A percentile compares a stretch with the other conserved stretches of the same genome.
These are phyloP conservation scores for Colossoma macropomum DNA, from an alignment of 2,113 vertebrate genomes.

Conservation along the genomic window DNA sequence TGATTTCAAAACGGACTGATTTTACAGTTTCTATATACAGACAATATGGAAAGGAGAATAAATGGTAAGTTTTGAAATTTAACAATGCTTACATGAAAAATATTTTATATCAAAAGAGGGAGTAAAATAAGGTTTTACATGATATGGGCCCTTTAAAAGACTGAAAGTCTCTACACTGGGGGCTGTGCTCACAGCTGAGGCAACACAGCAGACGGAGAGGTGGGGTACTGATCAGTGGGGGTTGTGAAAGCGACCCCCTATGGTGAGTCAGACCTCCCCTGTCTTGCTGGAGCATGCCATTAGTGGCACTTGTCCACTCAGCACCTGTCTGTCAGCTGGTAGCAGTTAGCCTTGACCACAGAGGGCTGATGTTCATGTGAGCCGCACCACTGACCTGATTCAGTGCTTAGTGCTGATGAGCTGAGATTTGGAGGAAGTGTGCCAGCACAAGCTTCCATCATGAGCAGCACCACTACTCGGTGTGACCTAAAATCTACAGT, in stretches of 20 bases:
- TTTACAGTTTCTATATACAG: too few relatives aligned
- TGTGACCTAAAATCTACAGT: not conserved
- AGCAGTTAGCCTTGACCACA: not conserved
- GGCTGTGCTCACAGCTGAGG: conserved; percentile 34
- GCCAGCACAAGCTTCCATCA: not conserved
- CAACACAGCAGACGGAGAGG: conserved; percentile 5
- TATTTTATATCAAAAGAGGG: too few relatives aligned
- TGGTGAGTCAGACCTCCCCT: not conserved
- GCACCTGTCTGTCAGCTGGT: conserved; percentile 36
- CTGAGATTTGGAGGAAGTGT: conserved; percentile 1
- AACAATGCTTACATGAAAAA: too few relatives aligned
- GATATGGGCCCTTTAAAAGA: not conserved
- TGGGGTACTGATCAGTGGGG: not conserved
- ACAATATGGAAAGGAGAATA: not conserved
- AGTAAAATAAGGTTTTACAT: too few relatives aligned
- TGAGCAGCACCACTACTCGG: not conserved
- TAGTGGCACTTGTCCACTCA: conserved; percentile 6
- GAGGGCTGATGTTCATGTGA: not conserved
- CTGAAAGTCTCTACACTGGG: conserved; percentile 3
- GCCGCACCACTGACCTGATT: not conserved
- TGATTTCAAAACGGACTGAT: too few relatives aligned
- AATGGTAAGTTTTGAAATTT: too few relatives aligned
- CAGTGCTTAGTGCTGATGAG: not conserved
- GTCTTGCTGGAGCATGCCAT: conserved; percentile 5
- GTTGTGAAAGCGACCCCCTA: conserved; percentile 11